Evolutionary conservation across 92 coral and sea anemone species (phyloP).

Genomic region (Epizoanthus stellaris): DNA sequence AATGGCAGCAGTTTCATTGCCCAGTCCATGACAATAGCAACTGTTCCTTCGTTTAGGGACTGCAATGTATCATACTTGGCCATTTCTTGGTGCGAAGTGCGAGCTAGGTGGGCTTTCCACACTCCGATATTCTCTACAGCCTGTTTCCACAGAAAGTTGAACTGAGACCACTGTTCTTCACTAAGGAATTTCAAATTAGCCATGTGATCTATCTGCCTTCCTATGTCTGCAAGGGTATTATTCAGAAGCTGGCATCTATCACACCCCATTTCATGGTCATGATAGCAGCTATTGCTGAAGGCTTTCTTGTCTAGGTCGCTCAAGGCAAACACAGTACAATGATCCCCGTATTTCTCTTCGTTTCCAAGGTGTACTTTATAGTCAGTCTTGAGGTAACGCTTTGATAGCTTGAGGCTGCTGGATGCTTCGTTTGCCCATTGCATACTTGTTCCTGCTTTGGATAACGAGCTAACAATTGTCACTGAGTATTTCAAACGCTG

Average conservation of each 20-base stretch:
- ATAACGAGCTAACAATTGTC: conserved; percentile 17
- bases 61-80: not conserved
- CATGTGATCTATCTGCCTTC: conserved; percentile 8
- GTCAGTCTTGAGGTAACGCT: conserved; percentile 1
- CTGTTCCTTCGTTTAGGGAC: not conserved
- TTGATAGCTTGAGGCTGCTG: not conserved
- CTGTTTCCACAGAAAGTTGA: not conserved
- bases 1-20: conserved; percentile 19
- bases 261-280: conserved; percentile 1
- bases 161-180: conserved; percentile 10
- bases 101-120: conserved; percentile 17
- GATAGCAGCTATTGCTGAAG: not conserved
- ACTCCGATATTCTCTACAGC: conserved; percentile 10
- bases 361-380: not conserved
- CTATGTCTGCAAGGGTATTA: conserved; percentile 7
- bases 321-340: conserved; percentile 6
- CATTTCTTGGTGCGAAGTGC: not conserved
- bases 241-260: conserved; percentile 6
- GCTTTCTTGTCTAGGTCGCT: not conserved
- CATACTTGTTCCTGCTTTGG: not conserved
- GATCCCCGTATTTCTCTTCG: not conserved
- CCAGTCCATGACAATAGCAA: conserved; percentile 17
- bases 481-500: conserved; percentile 28
- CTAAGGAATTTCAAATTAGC: not conserved
- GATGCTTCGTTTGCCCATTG: conserved; percentile 5